Evolutionary conservation across 2,797 vertebrate species (phyloP).

Genomic region (Semotilus atromaculatus): DNA sequence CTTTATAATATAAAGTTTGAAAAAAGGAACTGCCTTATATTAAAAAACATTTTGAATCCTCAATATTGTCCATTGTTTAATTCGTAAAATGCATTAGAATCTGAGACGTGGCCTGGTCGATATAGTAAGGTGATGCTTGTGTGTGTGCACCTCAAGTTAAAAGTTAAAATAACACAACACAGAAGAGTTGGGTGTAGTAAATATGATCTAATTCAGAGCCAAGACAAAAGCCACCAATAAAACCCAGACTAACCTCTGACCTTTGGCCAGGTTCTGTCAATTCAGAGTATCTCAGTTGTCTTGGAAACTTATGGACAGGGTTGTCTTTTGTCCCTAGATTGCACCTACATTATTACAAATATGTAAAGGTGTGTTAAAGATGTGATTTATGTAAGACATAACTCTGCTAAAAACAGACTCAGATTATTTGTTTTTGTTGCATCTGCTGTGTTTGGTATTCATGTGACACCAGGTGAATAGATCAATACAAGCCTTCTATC

Average conservation of each 20-base stretch:
- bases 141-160: neutral
- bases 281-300: constrained; percentile 23
- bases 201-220: constrained; percentile 44
- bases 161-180: neutral
- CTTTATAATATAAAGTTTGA: neutral
- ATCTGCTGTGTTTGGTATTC: constrained; percentile 56
- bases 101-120: neutral
- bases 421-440: constrained; percentile 47
- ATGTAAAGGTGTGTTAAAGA: neutral
- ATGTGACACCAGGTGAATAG: constrained; percentile 57
- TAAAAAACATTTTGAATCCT: constrained; percentile 7
- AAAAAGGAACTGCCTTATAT: neutral
- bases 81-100: neutral
- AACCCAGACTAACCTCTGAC: constrained; percentile 48
- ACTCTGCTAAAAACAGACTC: constrained; percentile 51
- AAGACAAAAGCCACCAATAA: constrained; percentile 44
- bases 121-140: neutral
- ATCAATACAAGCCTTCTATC: constrained; percentile 68
- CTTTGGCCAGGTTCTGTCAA: constrained; percentile 50
- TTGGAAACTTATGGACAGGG: neutral
- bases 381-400: constrained; percentile 24
- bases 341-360: neutral
- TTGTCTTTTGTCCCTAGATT: neutral
- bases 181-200: constrained; percentile 7
- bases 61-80: constrained; percentile 9